These are phyloP conservation scores for Beris morrisii DNA, from an alignment of 2,888 invertebrate species.

Conservation along the genomic window DNA sequence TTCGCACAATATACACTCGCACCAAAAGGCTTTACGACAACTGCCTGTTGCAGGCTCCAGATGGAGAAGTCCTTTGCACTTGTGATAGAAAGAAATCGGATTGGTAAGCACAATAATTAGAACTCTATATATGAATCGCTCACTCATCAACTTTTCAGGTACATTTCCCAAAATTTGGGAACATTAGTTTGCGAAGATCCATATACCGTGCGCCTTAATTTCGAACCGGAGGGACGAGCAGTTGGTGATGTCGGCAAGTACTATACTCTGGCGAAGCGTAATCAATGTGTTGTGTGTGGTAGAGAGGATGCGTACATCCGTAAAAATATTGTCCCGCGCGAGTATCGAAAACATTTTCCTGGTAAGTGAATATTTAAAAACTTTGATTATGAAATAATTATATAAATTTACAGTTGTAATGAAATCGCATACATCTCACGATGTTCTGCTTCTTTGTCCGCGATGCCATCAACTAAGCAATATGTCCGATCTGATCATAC, in stretches of 20 bases:
- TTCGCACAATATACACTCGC: constrained; percentile 50
- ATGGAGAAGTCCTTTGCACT: constrained; percentile 74
- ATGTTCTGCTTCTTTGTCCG: constrained; percentile 73
- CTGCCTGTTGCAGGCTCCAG: constrained; percentile 75
- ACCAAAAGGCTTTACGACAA: constrained; percentile 75
- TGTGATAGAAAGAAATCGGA: constrained; percentile 74
- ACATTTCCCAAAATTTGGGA: constrained; percentile 59
- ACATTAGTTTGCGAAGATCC: constrained; percentile 57
- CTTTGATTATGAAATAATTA: constrained; percentile 31
- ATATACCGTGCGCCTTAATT: constrained; percentile 69
- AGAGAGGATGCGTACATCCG: constrained; percentile 66
- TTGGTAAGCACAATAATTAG: constrained; percentile 60
- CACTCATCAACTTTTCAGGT: constrained; percentile 39
- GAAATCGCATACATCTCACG: constrained; percentile 81
- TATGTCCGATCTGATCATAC: constrained; percentile 63
- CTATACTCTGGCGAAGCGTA: constrained; percentile 71
- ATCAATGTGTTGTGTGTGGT: constrained; percentile 81
- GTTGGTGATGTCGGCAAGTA: constrained; percentile 71
- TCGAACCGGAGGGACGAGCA: constrained; percentile 77
- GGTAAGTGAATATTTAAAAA: constrained; percentile 52
- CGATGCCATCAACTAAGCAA: constrained; percentile 73
- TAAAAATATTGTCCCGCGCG: constrained; percentile 81
- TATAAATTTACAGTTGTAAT: constrained; percentile 62
- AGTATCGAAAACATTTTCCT: constrained; percentile 77
- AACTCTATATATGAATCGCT: no score